Percentiles rank a stretch among this genome's conserved stretches.
phyloP scores from a whole-genome alignment of 2,888 invertebrate species.

The Scaptomyza cyrtandrae region DNA sequence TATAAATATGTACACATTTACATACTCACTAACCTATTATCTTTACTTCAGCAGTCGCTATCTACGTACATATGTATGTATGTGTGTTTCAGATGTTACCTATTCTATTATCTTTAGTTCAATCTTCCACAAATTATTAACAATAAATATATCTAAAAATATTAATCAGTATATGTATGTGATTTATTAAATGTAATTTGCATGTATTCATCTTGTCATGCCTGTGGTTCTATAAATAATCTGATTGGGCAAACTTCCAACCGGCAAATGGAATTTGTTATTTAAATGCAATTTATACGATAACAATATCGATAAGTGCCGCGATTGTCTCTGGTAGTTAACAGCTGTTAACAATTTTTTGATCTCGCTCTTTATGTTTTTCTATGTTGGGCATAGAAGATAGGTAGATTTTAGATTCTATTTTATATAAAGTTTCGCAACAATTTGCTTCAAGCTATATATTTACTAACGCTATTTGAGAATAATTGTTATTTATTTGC shows the following conservation, averaged over 20 bases:
- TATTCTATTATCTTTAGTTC: background rate
- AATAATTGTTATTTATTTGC: background rate
- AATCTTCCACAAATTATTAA: background rate
- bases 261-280: conserved; percentile 11
- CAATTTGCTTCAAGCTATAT: background rate
- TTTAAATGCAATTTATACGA: conserved; percentile 15
- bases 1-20: conserved; percentile 13
- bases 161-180: conserved; percentile 7
- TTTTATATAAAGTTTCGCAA: background rate
- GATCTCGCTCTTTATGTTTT: background rate
- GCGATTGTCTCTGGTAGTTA: background rate
- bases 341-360: background rate
- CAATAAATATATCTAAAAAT: conserved; percentile 6
- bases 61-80: too few relatives aligned
- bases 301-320: conserved; percentile 3
- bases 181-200: background rate
- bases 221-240: conserved; percentile 13
- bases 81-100: too few relatives aligned
- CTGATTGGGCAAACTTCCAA: background rate
- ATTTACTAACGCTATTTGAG: background rate
- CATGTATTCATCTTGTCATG: background rate
- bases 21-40: background rate
- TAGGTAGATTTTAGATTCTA: background rate
- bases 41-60: background rate
- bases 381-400: too few relatives aligned